phyloP scores from a whole-genome alignment of 1,140 invertebrate species.

The Agrilus planipennis region DNA sequence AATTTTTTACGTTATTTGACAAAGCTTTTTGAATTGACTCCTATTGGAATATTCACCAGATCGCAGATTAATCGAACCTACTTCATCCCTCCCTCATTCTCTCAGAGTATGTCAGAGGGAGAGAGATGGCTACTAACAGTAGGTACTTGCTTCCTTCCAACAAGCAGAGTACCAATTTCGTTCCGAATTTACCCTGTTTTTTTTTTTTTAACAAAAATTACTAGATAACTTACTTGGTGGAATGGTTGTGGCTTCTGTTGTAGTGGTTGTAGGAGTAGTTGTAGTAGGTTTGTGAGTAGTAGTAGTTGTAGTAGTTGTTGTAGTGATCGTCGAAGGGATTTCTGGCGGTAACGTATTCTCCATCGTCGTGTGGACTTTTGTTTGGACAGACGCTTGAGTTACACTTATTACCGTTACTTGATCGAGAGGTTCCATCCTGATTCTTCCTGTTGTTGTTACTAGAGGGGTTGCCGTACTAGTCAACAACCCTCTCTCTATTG shows the following conservation, averaged over 20 bases:
- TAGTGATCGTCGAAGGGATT: constrained; percentile 24
- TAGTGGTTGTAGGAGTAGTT: constrained; percentile 37
- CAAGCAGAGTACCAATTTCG: too few relatives aligned
- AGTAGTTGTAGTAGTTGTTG: constrained; percentile 28
- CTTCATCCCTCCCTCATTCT: neutral
- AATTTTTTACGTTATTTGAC: too few relatives aligned
- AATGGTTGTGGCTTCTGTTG: constrained; percentile 45
- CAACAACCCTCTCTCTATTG: constrained; percentile 36
- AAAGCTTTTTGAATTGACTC: too few relatives aligned
- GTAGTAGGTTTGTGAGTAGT: too few relatives aligned
- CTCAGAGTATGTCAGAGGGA: neutral
- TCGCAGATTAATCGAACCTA: neutral
- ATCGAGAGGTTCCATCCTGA: constrained; percentile 8
- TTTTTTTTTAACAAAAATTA: constrained; percentile 1
- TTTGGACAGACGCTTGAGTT: constrained; percentile 23
- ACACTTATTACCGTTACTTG: constrained; percentile 20
- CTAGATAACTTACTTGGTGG: constrained; percentile 49
- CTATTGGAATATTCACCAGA: neutral
- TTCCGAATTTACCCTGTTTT: too few relatives aligned
- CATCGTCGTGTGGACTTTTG: constrained; percentile 22
- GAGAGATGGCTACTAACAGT: neutral
- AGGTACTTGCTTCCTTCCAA: too few relatives aligned
- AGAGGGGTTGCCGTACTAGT: constrained; percentile 37
- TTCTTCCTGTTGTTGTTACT: constrained; percentile 19
- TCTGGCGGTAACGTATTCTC: constrained; percentile 28